Evolutionary conservation across 30 jellyfish, hydroid and myxozoan species (phyloP).

Genomic region (Calvadosia cruxmelitensis): DNA sequence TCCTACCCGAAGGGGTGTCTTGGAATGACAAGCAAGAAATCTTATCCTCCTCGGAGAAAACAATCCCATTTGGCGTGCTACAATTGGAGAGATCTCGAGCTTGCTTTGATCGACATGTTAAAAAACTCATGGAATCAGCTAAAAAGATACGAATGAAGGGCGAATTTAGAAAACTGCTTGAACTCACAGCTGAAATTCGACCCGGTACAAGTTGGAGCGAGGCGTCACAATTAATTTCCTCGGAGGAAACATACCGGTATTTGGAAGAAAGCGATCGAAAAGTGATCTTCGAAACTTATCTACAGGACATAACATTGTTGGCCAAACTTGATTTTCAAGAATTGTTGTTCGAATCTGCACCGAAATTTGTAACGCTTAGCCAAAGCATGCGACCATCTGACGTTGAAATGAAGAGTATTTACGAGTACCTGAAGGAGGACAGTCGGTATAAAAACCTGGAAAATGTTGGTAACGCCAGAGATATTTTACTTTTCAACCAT

Average conservation of each 20-base stretch:
- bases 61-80: constrained; percentile 84
- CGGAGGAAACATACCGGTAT: constrained; percentile 68
- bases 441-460: constrained; percentile 60
- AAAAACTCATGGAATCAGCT: constrained; percentile 87
- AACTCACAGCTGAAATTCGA: constrained; percentile 56
- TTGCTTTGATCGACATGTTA: constrained; percentile 94
- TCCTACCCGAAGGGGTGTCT: constrained; percentile 48
- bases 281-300: constrained; percentile 75
- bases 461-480: constrained; percentile 93
- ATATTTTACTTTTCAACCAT: constrained; percentile 78
- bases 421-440: constrained; percentile 67
- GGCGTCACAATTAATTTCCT: constrained; percentile 69
- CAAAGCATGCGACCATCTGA: constrained; percentile 82
- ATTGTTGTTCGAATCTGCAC: constrained; percentile 90
- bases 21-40: constrained; percentile 92
- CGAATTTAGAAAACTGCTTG: constrained; percentile 82
- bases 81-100: constrained; percentile 89
- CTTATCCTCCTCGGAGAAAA: constrained; percentile 27
- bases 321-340: constrained; percentile 96
- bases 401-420: constrained; percentile 70
- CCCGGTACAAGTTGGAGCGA: constrained; percentile 99
- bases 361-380: constrained; percentile 54
- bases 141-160: constrained; percentile 58
- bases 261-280: constrained; percentile 88
- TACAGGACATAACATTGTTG: constrained; percentile 69